A percentile compares a stretch with the other conserved stretches of the same genome.
phyloP scores from a whole-genome alignment of 1,140 invertebrate species.

The Carposina sasakii region DNA sequence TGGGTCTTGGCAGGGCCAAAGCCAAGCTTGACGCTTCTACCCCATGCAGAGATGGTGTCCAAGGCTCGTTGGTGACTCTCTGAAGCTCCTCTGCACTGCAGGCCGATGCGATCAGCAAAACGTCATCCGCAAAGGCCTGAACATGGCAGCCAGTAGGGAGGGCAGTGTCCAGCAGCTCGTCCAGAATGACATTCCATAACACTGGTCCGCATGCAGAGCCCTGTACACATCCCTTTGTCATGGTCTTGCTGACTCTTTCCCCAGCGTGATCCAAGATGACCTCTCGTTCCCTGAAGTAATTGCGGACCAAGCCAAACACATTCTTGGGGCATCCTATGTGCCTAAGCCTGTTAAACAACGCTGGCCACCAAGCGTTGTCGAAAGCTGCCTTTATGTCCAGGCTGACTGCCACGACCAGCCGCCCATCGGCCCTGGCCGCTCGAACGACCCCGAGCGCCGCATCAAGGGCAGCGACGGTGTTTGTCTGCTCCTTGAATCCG shows the following conservation, averaged over 20 bases:
- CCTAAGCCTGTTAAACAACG: constrained; percentile 5
- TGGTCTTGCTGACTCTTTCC: not conserved
- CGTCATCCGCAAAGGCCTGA: constrained; percentile 48
- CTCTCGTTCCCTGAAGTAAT: constrained; percentile 4
- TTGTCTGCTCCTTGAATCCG: constrained; percentile 17
- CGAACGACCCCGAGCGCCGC: constrained; percentile 5
- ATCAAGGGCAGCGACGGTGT: constrained; percentile 11
- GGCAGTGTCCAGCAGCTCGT: constrained; percentile 31
- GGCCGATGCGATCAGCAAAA: constrained; percentile 24
- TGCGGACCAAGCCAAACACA: constrained; percentile 1
- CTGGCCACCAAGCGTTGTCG: constrained; percentile 25
- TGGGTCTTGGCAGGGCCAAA: constrained; percentile 23
- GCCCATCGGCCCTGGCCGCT: not conserved
- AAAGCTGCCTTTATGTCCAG: constrained; percentile 20
- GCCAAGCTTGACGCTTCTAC: constrained; percentile 8
- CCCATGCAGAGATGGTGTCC: constrained; percentile 15
- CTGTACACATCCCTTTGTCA: constrained; percentile 53
- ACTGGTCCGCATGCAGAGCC: constrained; percentile 55
- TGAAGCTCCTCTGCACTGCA: constrained; percentile 19
- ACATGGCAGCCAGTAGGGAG: constrained; percentile 17
- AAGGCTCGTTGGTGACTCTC: not conserved
- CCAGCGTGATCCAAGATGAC: constrained; percentile 11
- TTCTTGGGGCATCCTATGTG: constrained; percentile 11
- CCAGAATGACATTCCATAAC: constrained; percentile 58
- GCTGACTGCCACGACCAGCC: constrained; percentile 11